phyloP scores from a whole-genome alignment of 2,888 invertebrate species.

The Monochamus alternatus region DNA sequence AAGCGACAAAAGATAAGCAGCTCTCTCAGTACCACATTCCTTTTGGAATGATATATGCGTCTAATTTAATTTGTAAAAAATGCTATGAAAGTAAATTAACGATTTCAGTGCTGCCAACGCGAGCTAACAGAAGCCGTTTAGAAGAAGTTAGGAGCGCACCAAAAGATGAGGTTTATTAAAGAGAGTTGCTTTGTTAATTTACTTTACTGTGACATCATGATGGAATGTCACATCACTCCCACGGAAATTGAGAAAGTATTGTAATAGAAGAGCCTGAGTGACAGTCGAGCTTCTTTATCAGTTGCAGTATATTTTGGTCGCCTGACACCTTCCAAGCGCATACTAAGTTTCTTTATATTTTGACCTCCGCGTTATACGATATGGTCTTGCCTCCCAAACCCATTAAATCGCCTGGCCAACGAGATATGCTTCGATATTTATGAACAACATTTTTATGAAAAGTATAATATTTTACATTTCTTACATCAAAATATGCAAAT shows the following conservation, averaged over 20 bases:
- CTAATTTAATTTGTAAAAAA: slow-evolving; percentile 10
- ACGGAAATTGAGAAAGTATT: slow-evolving; percentile 71
- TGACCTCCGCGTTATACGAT: slow-evolving; percentile 50
- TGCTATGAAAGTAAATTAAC: slow-evolving; percentile 29
- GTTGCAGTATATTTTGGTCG: slow-evolving; percentile 68
- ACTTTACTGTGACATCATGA: slow-evolving; percentile 69
- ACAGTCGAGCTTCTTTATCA: slow-evolving; percentile 70
- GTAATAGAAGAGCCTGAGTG: slow-evolving; percentile 69
- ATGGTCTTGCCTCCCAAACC: slow-evolving; percentile 18
- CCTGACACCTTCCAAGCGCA: slow-evolving; percentile 66
- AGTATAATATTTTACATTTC: no score
- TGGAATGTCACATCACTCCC: slow-evolving; percentile 70
- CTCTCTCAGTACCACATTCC: not conserved
- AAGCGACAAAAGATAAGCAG: not conserved
- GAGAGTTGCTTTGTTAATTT: slow-evolving; percentile 71
- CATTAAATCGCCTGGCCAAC: no score
- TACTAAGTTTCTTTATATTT: slow-evolving; percentile 65
- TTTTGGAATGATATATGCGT: slow-evolving; percentile 3
- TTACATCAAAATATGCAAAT: no score
- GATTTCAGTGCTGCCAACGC: slow-evolving; percentile 41
- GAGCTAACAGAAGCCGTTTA: slow-evolving; percentile 44
- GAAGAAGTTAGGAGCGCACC: slow-evolving; percentile 54
- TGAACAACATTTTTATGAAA: no score
- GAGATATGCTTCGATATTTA: no score
- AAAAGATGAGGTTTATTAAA: slow-evolving; percentile 68